Evolutionary conservation across 2,888 invertebrate genomes (phyloP), one percentile per base, ranked within the genome.

Genomic region (Xiphydria camelus): DNA sequence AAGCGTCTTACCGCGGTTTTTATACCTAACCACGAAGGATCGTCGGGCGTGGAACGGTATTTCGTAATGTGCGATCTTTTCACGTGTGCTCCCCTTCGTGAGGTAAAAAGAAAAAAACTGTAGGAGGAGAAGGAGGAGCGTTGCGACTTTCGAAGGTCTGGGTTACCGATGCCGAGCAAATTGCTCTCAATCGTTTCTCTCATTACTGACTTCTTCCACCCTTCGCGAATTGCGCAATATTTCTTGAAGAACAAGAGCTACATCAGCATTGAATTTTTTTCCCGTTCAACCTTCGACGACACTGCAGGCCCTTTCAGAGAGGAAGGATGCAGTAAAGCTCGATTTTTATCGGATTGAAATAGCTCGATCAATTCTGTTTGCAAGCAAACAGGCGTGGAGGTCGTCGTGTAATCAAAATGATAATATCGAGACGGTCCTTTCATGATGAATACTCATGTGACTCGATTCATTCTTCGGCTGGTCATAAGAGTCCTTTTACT

Each of bases 91-190:
- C 42, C 21, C 47, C 40, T 32, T 47, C 29, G 41, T 19, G 34
- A 36, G 43, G 41, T 31, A 21, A 19, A 26, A 26, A 40, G 10
- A 44, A 22, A 44, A 22, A 29, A 6, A 12, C n/a, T 4, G 29
- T 9, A 18, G 23, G 42, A 10, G 25, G 15, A 40, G 12, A 26
- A 42, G 45, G 4, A 6, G 17, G 34, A 18, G 3, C n/a, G 47
- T 33, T 43, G 40, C 43, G 26, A 21, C 26, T 20, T 25, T 26
- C 50, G 55, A 59, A 59, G 59, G 59, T 57, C 59, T 57, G 57
- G 59, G 57, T 59, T 59, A 55, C 47, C 44, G 47, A 49, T 40
- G 40, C 44, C 40, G 46, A 45, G 43, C 45, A 26, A 14, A 26
- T 26, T n/a, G n/a, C n/a, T n/a, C n/a, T n/a, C n/a, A n/a, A n/a